Percentiles rank a stretch among this genome's conserved stretches.
phyloP scores from a whole-genome alignment of 37 sponge, comb jelly and placozoan species.

The Geodia barretti region DNA sequence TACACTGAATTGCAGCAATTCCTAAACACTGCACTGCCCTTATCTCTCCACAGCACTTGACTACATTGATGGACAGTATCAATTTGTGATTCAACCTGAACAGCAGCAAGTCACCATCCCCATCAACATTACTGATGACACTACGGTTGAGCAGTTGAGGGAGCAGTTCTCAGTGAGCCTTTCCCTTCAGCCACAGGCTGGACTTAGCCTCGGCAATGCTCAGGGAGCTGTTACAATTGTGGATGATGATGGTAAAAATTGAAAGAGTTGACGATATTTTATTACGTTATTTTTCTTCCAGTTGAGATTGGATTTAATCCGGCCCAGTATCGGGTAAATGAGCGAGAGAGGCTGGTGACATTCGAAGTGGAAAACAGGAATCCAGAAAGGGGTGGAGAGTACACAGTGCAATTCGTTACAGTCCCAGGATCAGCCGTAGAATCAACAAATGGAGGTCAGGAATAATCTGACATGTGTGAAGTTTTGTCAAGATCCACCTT shows the following conservation, averaged over 20 bases:
- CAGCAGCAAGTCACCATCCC: background rate
- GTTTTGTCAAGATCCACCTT: too few species aligned
- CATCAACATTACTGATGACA: background rate
- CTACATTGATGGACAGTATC: background rate
- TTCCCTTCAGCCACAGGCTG: background rate
- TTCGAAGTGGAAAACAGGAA: background rate
- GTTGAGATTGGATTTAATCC: background rate
- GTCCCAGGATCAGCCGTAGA: background rate
- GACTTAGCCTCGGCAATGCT: background rate
- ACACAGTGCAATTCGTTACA: background rate
- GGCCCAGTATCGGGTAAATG: background rate
- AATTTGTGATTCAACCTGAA: background rate
- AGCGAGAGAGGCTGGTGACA: background rate
- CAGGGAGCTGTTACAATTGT: background rate
- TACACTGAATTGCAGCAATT: background rate
- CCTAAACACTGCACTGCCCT: background rate
- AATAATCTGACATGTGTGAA: too few species aligned
- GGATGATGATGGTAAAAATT: background rate
- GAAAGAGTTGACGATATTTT: background rate
- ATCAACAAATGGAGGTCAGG: background rate
- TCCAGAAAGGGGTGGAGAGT: background rate
- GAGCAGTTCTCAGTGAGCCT: background rate
- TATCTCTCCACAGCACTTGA: background rate
- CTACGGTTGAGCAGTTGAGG: background rate
- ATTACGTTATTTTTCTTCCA: too few species aligned